Evolutionary conservation across 2,888 invertebrate species (phyloP), one percentile per base, ranked within the genome.

Genomic region (Aleiodes testaceus): DNA sequence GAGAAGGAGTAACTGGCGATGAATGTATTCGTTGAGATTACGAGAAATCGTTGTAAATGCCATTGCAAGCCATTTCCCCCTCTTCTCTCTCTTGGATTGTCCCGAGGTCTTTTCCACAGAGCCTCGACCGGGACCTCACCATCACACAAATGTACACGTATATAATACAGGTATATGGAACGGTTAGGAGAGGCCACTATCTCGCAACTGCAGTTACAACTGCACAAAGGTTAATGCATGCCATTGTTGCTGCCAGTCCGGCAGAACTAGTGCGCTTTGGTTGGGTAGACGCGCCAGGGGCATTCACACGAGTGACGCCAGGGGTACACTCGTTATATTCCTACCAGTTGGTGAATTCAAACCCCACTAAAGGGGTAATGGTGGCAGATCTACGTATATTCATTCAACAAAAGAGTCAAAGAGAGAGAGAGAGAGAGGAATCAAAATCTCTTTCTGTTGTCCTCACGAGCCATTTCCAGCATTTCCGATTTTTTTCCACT

Each of bases 171-270:
- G 36, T 36, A 36, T 36, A 36, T 36, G 36, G 7, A 36, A 36
- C 36, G 36, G 36, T 36, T 36, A 36, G 36, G 36, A 36, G 74
- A 75, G 74, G 74, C 76, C 74, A 79, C 85, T 86, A 86, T 86
- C 86, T 85, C 83, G 80, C 81, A 81, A 84, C 84, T 86, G 85
- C 86, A 85, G 86, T 86, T 86, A 86, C 85, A 84, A 86, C 80
- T 85, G 83, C 84, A 86, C 85, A 86, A 86, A 86, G 86, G 86
- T 85, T 85, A 86, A 86, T 86, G 85, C 84, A 83, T 81, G 81
- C 85, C 79, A 86, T 86, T 86, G 86, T 86, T 84, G 82, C 75
- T 80, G 84, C 80, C 80, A 81, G 83, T 80, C 82, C 79, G 76
- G 80, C 81, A 82, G 83, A 84, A 84, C 82, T 82, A 82, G 79